phyloP scores from a whole-genome alignment of 2,888 invertebrate genomes.

The Gnatocerus cornutus region DNA sequence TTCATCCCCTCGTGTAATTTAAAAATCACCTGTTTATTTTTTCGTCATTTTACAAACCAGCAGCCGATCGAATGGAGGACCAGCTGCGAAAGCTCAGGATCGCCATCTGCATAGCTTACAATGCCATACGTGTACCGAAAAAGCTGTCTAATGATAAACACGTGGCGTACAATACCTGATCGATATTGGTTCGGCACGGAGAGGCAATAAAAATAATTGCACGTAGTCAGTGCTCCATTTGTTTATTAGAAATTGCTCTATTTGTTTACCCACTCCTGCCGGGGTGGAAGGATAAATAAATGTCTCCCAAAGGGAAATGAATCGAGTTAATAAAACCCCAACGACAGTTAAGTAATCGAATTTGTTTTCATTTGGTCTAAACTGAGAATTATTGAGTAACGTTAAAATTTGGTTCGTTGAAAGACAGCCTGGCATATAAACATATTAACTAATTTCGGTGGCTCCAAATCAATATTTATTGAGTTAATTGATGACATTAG shows the following conservation, averaged over 20 bases:
- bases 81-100: slow-evolving; percentile 23
- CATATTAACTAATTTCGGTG: slow-evolving; percentile 27
- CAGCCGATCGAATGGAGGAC: slow-evolving; percentile 19
- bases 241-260: slow-evolving; percentile 23
- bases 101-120: slow-evolving; percentile 37
- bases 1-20: slow-evolving; percentile 24
- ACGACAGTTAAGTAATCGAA: slow-evolving; percentile 32
- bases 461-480: slow-evolving; percentile 30
- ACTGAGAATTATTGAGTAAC: slow-evolving; percentile 30
- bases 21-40: slow-evolving; percentile 34
- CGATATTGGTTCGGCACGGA: neutral
- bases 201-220: neutral
- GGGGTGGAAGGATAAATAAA: slow-evolving; percentile 24
- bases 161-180: slow-evolving; percentile 30
- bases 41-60: neutral
- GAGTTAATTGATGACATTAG: slow-evolving; percentile 40
- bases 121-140: slow-evolving; percentile 27
- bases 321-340: slow-evolving; percentile 37
- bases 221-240: neutral
- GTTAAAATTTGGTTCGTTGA: slow-evolving; percentile 16
- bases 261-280: slow-evolving; percentile 19
- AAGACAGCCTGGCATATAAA: slow-evolving; percentile 23
- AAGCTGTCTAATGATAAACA: slow-evolving; percentile 34
- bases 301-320: slow-evolving; percentile 30
- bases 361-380: slow-evolving; percentile 32